These are phyloP conservation scores for Riptortus pedestris DNA, from an alignment of 1,140 invertebrate species.

Conservation along the genomic window DNA sequence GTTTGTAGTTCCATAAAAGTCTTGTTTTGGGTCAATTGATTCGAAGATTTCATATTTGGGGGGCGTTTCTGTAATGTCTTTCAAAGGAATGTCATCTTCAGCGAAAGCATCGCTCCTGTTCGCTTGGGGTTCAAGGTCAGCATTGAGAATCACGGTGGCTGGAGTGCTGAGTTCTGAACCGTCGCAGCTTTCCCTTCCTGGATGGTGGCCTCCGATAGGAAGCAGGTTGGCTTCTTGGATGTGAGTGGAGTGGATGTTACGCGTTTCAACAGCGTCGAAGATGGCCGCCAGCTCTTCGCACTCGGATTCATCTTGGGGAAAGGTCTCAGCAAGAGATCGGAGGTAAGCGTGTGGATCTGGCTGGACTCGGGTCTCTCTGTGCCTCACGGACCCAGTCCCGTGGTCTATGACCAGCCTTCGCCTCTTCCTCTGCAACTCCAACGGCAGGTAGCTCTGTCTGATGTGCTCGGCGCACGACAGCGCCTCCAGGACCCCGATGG, in stretches of 20 bases:
- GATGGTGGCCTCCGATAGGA: neutral
- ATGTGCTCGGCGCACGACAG: constrained; percentile 23
- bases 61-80: too few species aligned
- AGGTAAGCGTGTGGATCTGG: neutral
- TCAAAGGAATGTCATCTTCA: too few species aligned
- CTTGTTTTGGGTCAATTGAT: too few species aligned
- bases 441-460: constrained; percentile 13
- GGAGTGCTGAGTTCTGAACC: neutral
- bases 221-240: neutral
- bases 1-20: too few species aligned
- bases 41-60: too few species aligned
- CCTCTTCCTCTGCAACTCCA: neutral
- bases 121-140: too few species aligned
- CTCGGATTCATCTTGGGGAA: neutral
- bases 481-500: constrained; percentile 25
- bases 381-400: neutral
- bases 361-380: neutral
- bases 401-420: neutral
- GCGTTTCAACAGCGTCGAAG: neutral
- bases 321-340: neutral
- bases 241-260: neutral
- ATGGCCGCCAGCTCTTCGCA: constrained; percentile 3
- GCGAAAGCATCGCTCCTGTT: too few species aligned
- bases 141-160: neutral
- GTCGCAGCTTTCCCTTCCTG: too few species aligned